Evolutionary conservation across 2,113 vertebrate species (phyloP).

Genomic region (Esox niger): DNA sequence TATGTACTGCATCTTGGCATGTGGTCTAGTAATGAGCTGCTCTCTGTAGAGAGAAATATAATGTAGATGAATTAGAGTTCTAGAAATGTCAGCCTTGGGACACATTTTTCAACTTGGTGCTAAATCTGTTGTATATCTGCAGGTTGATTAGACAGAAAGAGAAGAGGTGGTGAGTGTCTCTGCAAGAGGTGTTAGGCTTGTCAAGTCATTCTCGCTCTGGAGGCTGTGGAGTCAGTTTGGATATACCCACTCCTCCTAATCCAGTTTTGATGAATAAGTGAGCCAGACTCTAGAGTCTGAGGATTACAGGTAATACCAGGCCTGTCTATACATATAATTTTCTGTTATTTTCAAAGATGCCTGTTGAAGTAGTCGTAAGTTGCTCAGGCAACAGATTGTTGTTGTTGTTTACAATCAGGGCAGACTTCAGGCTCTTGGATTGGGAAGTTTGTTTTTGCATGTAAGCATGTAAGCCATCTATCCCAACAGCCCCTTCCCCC

Average conservation of each 20-base stretch:
- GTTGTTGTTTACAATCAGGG: background rate
- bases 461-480: constrained; percentile 12
- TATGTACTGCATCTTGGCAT: constrained; percentile 33
- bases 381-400: constrained; percentile 15
- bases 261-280: constrained; percentile 27
- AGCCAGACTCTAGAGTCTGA: background rate
- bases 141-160: background rate
- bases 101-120: background rate
- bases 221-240: background rate
- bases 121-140: background rate
- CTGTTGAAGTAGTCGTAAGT: background rate
- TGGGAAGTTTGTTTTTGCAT: background rate
- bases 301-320: constrained; percentile 1
- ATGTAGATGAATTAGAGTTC: too few species aligned
- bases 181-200: background rate
- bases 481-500: too few species aligned
- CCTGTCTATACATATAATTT: background rate
- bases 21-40: background rate
- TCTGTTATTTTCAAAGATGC: constrained; percentile 1
- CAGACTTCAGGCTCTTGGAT: too few species aligned
- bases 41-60: too few species aligned
- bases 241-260: constrained; percentile 7
- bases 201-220: background rate
- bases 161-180: background rate
- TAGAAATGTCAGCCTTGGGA: background rate